Conservation (phyloP, 2,888 invertebrate genomes). For the Tipula vernalis region DNA sequence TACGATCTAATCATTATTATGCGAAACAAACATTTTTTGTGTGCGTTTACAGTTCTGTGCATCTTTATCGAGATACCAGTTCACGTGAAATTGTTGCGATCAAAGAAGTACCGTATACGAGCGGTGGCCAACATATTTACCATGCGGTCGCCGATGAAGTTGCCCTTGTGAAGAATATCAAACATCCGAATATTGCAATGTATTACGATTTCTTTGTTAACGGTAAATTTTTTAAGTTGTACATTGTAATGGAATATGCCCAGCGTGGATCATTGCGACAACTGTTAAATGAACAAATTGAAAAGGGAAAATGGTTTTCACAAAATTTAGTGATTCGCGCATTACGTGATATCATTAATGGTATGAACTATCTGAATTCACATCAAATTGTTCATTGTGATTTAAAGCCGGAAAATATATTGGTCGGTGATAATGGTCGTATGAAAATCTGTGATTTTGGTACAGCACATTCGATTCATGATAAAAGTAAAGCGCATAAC, state of each 20-base stretch:
- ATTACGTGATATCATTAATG: slow-evolving; percentile 15
- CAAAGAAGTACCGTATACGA: not conserved
- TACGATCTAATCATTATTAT: not conserved
- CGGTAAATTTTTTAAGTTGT: slow-evolving; percentile 21
- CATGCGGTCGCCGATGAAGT: slow-evolving; percentile 17
- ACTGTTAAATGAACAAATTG: slow-evolving; percentile 18
- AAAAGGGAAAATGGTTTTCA: not conserved
- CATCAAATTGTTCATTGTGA: slow-evolving; percentile 23
- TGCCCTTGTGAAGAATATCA: slow-evolving; percentile 31
- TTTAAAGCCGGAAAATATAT: slow-evolving; percentile 18
- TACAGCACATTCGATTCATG: slow-evolving; percentile 33
- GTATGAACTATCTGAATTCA: slow-evolving; percentile 32
- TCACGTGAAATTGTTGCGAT: not conserved
- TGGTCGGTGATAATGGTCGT: slow-evolving; percentile 14
- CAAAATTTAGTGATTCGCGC: not conserved
- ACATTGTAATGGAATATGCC: slow-evolving; percentile 33
- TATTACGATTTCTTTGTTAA: slow-evolving; percentile 27
- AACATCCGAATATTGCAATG: slow-evolving; percentile 30
- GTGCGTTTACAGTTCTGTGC: not conserved
- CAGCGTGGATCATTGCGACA: slow-evolving; percentile 29
- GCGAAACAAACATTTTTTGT: not conserved
- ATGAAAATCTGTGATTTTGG: slow-evolving; percentile 19
- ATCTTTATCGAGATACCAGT: not conserved
- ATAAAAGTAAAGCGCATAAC: not conserved
- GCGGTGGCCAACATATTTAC: not conserved